phyloP scores from a whole-genome alignment of 2,113 vertebrate species.

The Murina feae region DNA sequence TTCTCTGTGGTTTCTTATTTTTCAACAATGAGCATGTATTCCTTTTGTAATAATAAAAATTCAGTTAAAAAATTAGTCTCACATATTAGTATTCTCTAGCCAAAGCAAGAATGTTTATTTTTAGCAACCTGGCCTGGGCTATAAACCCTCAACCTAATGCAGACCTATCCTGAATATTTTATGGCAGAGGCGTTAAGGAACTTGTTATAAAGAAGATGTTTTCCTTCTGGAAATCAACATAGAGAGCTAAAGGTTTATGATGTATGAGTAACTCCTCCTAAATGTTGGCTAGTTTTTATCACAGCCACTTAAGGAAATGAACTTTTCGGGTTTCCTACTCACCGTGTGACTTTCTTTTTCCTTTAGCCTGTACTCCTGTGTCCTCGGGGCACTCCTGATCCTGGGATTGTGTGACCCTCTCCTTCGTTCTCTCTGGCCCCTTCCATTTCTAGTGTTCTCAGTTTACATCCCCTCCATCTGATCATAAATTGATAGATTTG shows the following conservation, averaged over 20 bases:
- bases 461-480: background rate
- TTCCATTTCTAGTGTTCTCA: background rate
- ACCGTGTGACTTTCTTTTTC: background rate
- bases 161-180: background rate
- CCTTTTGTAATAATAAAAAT: background rate
- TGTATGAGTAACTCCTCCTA: background rate
- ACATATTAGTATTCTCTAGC: slow-evolving; percentile 32
- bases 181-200: background rate
- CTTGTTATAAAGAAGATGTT: background rate
- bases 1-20: slow-evolving; percentile 30
- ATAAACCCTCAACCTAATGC: background rate
- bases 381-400: background rate
- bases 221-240: background rate
- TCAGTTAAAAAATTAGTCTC: background rate
- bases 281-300: background rate
- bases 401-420: background rate
- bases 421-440: background rate
- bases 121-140: background rate
- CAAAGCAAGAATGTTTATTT: background rate
- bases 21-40: background rate
- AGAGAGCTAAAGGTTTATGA: background rate
- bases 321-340: background rate
- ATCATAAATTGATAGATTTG: background rate
- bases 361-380: background rate
- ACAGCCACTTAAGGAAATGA: background rate